Evolutionary conservation across 2,113 vertebrate species (phyloP).

Genomic region (Ondatra zibethicus): DNA sequence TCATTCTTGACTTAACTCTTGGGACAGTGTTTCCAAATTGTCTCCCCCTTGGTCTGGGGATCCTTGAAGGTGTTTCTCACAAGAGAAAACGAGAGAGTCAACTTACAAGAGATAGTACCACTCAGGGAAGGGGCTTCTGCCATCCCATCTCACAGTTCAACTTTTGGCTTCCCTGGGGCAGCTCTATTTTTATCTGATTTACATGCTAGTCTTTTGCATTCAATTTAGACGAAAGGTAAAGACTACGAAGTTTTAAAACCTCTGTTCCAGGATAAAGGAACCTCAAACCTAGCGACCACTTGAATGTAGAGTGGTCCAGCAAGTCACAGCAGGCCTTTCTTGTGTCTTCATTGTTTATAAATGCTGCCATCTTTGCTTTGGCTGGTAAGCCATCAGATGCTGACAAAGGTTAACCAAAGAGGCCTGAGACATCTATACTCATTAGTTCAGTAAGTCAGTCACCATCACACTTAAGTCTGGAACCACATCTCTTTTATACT

Average conservation of each 20-base stretch:
- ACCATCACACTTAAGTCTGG: background rate
- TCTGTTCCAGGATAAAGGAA: background rate
- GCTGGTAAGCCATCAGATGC: slow-evolving; percentile 12
- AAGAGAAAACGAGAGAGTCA: background rate
- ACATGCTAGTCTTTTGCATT: background rate
- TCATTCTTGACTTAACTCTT: slow-evolving; percentile 60
- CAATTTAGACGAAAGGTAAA: slow-evolving; percentile 1
- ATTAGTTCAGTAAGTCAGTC: background rate
- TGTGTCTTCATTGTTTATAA: background rate
- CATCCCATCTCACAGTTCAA: background rate
- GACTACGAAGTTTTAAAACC: background rate
- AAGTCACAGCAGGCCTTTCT: background rate
- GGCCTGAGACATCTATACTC: background rate
- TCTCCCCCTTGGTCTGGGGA: slow-evolving; percentile 3
- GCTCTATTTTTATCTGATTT: slow-evolving; percentile 9
- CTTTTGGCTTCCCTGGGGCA: background rate
- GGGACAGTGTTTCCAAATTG: slow-evolving; percentile 40
- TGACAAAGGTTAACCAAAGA: background rate
- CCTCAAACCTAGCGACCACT: background rate
- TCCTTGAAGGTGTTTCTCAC: background rate
- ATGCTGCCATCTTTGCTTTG: background rate
- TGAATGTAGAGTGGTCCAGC: background rate
- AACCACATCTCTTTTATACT: slow-evolving; percentile 31
- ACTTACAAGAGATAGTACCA: background rate
- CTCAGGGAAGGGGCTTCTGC: too few species aligned